A percentile compares a stretch with the other conserved stretches of the same genome.
These are phyloP conservation scores for Dinothrombium tinctorium DNA, from an alignment of 1,140 invertebrate genomes.

Conservation along the genomic window DNA sequence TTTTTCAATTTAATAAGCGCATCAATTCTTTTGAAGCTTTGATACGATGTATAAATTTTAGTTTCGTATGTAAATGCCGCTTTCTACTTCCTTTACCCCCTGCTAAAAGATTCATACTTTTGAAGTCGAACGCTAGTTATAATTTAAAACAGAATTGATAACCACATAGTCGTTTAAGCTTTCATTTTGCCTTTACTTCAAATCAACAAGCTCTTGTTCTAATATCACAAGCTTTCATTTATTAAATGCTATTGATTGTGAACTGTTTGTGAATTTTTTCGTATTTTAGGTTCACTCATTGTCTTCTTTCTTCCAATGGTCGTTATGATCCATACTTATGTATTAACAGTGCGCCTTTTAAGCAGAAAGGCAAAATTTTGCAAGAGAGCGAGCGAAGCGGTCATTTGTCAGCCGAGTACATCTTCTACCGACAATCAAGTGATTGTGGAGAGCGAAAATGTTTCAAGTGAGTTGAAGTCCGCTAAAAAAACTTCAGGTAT, in stretches of 20 bases:
- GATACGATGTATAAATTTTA: too few species aligned
- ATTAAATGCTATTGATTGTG: background rate
- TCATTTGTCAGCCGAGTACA: too few species aligned
- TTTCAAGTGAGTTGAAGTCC: background rate
- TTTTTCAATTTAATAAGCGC: too few species aligned
- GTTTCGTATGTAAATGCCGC: too few species aligned
- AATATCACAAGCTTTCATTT: background rate
- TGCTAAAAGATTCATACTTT: background rate
- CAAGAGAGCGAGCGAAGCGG: background rate
- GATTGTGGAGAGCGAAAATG: too few species aligned
- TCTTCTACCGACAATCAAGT: too few species aligned
- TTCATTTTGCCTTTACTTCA: background rate
- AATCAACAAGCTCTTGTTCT: background rate
- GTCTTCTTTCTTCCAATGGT: constrained; percentile 85
- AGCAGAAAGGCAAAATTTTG: constrained; percentile 25
- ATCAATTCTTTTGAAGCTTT: too few species aligned
- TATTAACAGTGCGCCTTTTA: constrained; percentile 58
- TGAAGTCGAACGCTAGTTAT: background rate
- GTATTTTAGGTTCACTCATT: constrained; percentile 45
- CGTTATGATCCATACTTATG: constrained; percentile 81
- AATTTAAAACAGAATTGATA: background rate
- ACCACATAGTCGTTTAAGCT: background rate
- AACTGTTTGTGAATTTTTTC: background rate
- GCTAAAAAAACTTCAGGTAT: too few species aligned
- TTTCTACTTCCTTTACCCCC: too few species aligned